phyloP scores from a whole-genome alignment of 1,140 invertebrate genomes.

The Euwallacea fornicatus region DNA sequence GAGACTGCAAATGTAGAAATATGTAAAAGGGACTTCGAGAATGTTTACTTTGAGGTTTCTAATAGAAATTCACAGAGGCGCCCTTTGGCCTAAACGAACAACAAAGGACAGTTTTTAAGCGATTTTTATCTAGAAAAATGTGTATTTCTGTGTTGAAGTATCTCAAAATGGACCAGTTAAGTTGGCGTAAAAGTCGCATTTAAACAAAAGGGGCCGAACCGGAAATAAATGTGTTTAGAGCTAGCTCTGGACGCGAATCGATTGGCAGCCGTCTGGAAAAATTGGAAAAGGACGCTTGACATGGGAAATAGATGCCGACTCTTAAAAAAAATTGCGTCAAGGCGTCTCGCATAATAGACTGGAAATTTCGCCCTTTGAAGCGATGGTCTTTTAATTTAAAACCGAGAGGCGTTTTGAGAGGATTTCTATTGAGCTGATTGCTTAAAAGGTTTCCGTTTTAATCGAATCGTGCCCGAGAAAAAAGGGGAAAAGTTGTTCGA shows the following conservation, averaged over 20 bases:
- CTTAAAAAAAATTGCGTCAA: constrained; percentile 23
- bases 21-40: no score
- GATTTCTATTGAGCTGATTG: constrained; percentile 10
- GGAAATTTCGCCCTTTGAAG: constrained; percentile 7
- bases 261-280: constrained; percentile 28
- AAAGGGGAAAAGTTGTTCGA: not conserved
- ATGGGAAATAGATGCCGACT: constrained; percentile 29
- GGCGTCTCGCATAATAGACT: constrained; percentile 23
- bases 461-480: not conserved
- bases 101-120: no score
- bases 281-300: constrained; percentile 33
- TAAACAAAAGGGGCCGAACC: constrained; percentile 27
- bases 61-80: no score
- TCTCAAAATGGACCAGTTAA: not conserved
- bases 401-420: not conserved
- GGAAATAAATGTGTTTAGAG: constrained; percentile 35
- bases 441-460: constrained; percentile 8
- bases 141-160: no score
- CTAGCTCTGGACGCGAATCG: constrained; percentile 25
- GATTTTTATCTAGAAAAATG: no score
- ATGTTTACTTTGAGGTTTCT: no score
- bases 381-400: constrained; percentile 21
- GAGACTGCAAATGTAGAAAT: no score
- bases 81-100: no score
- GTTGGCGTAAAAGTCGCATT: constrained; percentile 19